Percentiles rank a stretch among this genome's conserved stretches.
Evolutionary conservation across 2,797 vertebrate species (phyloP).

Genomic region (Poeciliopsis infans): DNA sequence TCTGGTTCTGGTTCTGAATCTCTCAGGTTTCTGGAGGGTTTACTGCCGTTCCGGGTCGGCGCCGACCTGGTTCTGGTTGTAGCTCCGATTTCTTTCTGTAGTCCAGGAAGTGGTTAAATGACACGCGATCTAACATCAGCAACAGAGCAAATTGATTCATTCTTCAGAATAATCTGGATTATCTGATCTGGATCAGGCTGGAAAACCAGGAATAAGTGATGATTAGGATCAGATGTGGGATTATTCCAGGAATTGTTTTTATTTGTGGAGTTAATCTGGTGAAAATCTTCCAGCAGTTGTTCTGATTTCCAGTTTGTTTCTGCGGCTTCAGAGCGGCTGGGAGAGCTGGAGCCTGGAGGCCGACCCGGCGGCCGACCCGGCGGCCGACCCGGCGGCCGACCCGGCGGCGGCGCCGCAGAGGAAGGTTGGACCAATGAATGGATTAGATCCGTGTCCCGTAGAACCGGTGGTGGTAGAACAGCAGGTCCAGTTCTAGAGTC

Average conservation of each 20-base stretch:
- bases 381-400: not conserved
- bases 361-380: not conserved
- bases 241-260: not conserved
- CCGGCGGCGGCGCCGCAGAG: constrained; percentile 41
- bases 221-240: not conserved
- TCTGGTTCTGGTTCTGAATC: not conserved
- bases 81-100: too few relatives aligned
- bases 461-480: constrained; percentile 12
- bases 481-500: constrained; percentile 4
- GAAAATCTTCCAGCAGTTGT: not conserved
- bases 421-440: constrained; percentile 53
- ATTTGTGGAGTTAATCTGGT: not conserved
- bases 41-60: too few relatives aligned
- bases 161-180: not conserved
- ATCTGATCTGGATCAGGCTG: not conserved
- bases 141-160: too few relatives aligned
- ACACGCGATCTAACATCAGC: too few relatives aligned
- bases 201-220: not conserved
- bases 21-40: not conserved
- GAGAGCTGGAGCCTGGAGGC: constrained; percentile 55
- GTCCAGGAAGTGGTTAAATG: too few relatives aligned
- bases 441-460: not conserved
- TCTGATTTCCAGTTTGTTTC: constrained; percentile 1
- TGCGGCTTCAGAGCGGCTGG: constrained; percentile 58
- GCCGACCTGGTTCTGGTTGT: too few relatives aligned